Evolutionary conservation across 1,140 invertebrate genomes (phyloP).

Genomic region (Hylaeus anthracinus): DNA sequence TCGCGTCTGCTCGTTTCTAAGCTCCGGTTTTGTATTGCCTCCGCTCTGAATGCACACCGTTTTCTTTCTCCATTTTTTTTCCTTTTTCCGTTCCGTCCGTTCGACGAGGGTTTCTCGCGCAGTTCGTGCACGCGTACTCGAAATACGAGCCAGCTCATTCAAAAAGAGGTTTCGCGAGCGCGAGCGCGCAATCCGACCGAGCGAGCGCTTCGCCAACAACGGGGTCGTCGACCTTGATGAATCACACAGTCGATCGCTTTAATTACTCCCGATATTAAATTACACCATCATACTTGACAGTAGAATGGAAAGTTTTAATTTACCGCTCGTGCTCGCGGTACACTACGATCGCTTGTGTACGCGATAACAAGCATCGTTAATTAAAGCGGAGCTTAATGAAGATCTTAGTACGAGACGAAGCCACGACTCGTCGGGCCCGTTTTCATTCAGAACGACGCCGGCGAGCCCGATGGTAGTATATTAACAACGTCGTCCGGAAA

Average conservation of each 20-base stretch:
- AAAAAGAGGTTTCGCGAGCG: constrained; percentile 8
- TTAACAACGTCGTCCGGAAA: background rate
- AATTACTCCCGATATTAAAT: constrained; percentile 43
- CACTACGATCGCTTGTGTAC: constrained; percentile 34
- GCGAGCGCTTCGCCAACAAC: no score
- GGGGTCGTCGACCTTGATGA: constrained; percentile 38
- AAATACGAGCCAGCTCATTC: constrained; percentile 40
- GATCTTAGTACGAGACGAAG: constrained; percentile 13
- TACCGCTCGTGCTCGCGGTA: background rate
- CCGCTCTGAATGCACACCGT: constrained; percentile 11
- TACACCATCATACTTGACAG: constrained; percentile 18
- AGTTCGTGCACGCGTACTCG: constrained; percentile 29
- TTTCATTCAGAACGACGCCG: constrained; percentile 18
- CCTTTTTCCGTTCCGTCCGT: background rate
- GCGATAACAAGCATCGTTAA: constrained; percentile 29
- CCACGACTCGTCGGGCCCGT: background rate
- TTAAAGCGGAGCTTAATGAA: constrained; percentile 28
- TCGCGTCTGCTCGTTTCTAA: constrained; percentile 11
- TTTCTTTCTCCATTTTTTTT: background rate
- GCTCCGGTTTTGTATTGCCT: constrained; percentile 24
- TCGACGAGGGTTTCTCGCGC: constrained; percentile 31
- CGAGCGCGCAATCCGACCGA: background rate
- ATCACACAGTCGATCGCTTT: constrained; percentile 44
- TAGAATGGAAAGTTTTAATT: constrained; percentile 42
- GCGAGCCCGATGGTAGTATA: background rate